Evolutionary conservation across 2,113 vertebrate species (phyloP).

Genomic region (Limanda limanda): DNA sequence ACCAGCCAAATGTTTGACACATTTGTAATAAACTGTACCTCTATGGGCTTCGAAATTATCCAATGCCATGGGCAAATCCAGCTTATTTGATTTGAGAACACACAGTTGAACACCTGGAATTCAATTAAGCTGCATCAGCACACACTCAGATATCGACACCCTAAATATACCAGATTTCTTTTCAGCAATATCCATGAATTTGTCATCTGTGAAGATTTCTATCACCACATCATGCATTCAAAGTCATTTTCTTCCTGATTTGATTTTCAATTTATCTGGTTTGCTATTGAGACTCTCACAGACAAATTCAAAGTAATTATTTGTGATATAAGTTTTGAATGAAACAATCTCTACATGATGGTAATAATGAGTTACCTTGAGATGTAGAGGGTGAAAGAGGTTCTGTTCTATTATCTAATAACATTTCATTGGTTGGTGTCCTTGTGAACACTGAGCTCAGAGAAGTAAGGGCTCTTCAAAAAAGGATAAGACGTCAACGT

Average conservation of each 20-base stretch:
- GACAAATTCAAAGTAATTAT: neutral
- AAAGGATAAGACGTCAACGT: constrained; percentile 20
- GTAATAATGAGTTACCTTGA: constrained; percentile 5
- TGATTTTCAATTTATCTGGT: neutral
- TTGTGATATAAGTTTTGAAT: neutral
- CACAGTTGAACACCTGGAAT: too few species aligned
- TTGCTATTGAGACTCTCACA: too few species aligned
- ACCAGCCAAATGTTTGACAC: neutral
- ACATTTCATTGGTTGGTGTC: constrained; percentile 9
- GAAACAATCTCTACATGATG: neutral
- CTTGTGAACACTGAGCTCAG: constrained; percentile 27
- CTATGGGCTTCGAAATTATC: neutral
- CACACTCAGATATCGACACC: too few species aligned
- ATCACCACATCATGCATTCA: neutral
- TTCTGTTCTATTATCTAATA: constrained; percentile 22
- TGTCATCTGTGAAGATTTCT: too few species aligned
- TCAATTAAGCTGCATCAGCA: too few species aligned
- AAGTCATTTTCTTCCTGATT: neutral
- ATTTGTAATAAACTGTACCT: neutral
- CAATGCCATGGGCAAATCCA: neutral
- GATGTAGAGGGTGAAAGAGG: neutral
- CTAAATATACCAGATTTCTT: too few species aligned
- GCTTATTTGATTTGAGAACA: too few species aligned
- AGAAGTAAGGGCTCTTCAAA: neutral
- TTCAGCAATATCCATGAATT: too few species aligned